phyloP scores from a whole-genome alignment of 2,888 invertebrate species.

The Archips crataeganus region DNA sequence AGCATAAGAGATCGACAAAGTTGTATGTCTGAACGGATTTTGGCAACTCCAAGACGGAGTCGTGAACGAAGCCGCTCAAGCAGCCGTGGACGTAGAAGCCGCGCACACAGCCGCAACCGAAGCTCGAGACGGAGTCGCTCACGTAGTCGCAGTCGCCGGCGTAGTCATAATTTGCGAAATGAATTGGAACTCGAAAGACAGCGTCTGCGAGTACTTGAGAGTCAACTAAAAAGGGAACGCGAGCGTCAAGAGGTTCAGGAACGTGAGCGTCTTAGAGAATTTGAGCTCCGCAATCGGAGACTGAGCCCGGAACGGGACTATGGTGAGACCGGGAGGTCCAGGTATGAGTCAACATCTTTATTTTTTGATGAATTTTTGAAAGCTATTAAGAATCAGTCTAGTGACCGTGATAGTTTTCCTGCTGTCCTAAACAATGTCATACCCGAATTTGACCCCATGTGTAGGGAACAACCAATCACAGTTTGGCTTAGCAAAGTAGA shows the following conservation, averaged over 20 bases:
- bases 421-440: not conserved
- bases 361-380: not conserved
- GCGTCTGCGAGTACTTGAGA: not conserved
- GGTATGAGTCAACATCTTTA: constrained; percentile 2
- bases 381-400: constrained; percentile 2
- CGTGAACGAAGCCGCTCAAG: no score
- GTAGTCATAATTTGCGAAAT: not conserved
- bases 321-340: constrained; percentile 2
- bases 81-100: no score
- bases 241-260: not conserved
- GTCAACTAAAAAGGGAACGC: not conserved
- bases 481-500: not conserved
- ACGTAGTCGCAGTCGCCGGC: no score
- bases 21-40: no score
- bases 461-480: not conserved
- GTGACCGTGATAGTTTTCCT: constrained; percentile 3
- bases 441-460: not conserved
- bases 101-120: no score
- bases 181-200: no score
- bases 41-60: no score
- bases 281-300: not conserved
- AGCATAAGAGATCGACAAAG: no score
- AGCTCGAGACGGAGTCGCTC: no score
- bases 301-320: not conserved
- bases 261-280: not conserved